Evolutionary conservation across 2,888 invertebrate genomes (phyloP).

Genomic region (Cenopis cana): DNA sequence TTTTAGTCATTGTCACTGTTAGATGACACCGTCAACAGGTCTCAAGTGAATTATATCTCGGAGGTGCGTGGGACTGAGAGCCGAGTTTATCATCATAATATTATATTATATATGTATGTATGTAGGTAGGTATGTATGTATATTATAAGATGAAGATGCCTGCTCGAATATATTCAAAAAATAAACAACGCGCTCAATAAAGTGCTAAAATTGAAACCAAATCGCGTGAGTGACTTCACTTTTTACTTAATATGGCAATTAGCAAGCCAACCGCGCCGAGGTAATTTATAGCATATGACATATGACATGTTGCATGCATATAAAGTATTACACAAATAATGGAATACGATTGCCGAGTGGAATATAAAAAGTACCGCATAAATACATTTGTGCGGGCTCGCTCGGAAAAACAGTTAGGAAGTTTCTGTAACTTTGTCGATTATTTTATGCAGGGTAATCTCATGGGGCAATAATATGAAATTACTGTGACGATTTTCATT

Average conservation of each 20-base stretch:
- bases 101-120: no score
- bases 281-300: constrained; percentile 16
- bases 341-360: neutral
- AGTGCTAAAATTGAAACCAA: neutral
- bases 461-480: neutral
- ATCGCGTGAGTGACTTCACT: constrained; percentile 16
- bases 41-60: no score
- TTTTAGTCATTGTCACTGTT: no score
- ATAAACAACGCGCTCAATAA: neutral
- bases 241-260: constrained; percentile 14
- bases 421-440: neutral
- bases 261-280: constrained; percentile 13
- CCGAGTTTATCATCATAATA: no score
- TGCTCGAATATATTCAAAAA: neutral
- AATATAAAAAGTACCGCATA: neutral
- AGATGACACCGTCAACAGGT: no score
- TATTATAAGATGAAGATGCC: no score
- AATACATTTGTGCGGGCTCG: neutral
- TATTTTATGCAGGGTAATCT: neutral
- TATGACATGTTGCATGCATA: constrained; percentile 15
- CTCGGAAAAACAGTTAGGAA: neutral
- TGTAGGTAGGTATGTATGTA: no score
- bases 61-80: no score
- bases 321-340: constrained; percentile 13
- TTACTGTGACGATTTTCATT: neutral